Conservation (phyloP, 2,797 vertebrate species). For the Schizothorax lantsangensis region DNA sequence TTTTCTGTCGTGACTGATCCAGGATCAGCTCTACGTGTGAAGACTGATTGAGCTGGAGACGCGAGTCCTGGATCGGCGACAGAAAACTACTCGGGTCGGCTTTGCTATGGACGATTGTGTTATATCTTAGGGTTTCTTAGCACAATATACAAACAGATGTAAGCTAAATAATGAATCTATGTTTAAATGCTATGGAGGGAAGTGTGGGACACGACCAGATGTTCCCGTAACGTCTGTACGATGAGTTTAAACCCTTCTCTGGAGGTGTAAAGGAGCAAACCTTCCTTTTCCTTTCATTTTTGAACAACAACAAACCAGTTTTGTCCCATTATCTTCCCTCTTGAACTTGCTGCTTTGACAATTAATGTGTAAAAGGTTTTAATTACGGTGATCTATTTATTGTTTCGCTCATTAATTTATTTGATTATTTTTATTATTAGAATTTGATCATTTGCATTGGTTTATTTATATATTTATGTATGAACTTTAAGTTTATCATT, state of each 20-base stretch:
- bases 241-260: conserved; percentile 11
- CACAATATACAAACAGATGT: conserved; percentile 64
- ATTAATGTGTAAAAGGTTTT: conserved; percentile 65
- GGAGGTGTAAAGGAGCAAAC: conserved; percentile 36
- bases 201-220: conserved; percentile 24
- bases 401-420: conserved; percentile 55
- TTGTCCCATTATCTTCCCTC: conserved; percentile 61
- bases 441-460: conserved; percentile 53
- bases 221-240: conserved; percentile 20
- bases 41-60: background rate
- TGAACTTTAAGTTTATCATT: conserved; percentile 57
- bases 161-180: conserved; percentile 63
- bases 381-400: conserved; percentile 62
- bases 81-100: background rate
- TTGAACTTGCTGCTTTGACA: conserved; percentile 69
- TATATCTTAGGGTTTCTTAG: conserved; percentile 59
- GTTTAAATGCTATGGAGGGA: conserved; percentile 57
- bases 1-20: conserved; percentile 28
- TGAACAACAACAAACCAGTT: conserved; percentile 53
- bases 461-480: conserved; percentile 63
- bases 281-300: conserved; percentile 13
- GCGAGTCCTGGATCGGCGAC: background rate
- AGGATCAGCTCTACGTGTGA: background rate
- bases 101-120: conserved; percentile 47
- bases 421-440: conserved; percentile 39